These are phyloP conservation scores for Parasteatoda tepidariorum DNA, from an alignment of 1,140 invertebrate species.

Conservation along the genomic window DNA sequence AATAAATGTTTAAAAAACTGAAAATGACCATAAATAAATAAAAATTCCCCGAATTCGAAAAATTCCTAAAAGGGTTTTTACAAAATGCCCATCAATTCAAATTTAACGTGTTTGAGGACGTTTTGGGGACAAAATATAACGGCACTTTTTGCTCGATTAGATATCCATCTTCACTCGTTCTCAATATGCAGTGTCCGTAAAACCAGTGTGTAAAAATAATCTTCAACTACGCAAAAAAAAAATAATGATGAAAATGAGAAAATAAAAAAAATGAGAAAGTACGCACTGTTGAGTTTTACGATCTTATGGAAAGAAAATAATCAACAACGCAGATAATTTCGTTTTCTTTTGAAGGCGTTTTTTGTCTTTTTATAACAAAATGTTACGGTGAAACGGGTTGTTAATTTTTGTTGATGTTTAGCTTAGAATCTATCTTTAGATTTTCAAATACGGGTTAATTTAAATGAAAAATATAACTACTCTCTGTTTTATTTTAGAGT, in stretches of 20 bases:
- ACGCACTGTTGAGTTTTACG: slow-evolving; percentile 12
- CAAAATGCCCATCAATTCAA: too few species aligned
- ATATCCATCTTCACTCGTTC: background rate
- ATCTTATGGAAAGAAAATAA: slow-evolving; percentile 24
- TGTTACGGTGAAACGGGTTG: slow-evolving; percentile 7
- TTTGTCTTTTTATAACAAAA: background rate
- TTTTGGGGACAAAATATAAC: too few species aligned
- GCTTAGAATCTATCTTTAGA: slow-evolving; percentile 8
- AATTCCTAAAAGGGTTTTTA: too few species aligned
- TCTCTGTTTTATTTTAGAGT: background rate
- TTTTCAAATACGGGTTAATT: slow-evolving; percentile 21
- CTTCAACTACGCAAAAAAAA: background rate
- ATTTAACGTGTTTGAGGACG: too few species aligned
- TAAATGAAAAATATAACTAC: background rate
- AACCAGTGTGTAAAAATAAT: slow-evolving; percentile 41
- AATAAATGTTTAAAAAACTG: too few species aligned
- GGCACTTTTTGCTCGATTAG: background rate
- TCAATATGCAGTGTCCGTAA: slow-evolving; percentile 31
- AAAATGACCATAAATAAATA: too few species aligned
- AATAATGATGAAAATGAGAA: background rate
- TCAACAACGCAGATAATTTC: slow-evolving; percentile 2
- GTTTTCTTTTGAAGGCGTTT: slow-evolving; percentile 14
- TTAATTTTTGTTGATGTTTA: slow-evolving; percentile 16
- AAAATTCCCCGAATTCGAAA: too few species aligned
- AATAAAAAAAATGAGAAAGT: slow-evolving; percentile 10